These are phyloP conservation scores for Caenorhabditis sinica DNA, from an alignment of 2,888 invertebrate species.

Conservation along the genomic window DNA sequence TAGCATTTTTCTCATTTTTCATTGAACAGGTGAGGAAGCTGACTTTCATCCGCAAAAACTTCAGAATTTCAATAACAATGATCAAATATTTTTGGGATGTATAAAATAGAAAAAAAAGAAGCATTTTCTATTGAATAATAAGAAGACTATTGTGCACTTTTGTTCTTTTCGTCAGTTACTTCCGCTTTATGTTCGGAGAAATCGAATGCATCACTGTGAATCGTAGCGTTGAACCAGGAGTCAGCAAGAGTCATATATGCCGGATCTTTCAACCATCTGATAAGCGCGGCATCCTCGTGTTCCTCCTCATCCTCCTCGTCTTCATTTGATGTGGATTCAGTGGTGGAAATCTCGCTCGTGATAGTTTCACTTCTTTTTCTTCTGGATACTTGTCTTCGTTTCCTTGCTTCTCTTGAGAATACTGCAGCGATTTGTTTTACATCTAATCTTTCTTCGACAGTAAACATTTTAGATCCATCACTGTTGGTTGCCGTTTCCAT, in stretches of 20 bases:
- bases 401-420: slow-evolving; percentile 4
- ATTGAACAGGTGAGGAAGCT: too few relatives aligned
- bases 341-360: not conserved
- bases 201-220: not conserved
- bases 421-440: not conserved
- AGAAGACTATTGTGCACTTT: too few relatives aligned
- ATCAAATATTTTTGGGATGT: too few relatives aligned
- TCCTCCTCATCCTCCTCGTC: slow-evolving; percentile 1
- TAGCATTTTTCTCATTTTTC: too few relatives aligned
- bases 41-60: too few relatives aligned
- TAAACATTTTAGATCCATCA: not conserved
- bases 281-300: not conserved
- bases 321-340: too few relatives aligned
- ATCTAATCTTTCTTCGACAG: not conserved
- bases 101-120: too few relatives aligned
- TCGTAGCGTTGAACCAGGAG: not conserved
- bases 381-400: not conserved
- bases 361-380: not conserved
- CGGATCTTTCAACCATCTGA: not conserved
- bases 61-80: too few relatives aligned
- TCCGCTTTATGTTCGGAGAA: too few relatives aligned
- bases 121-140: too few relatives aligned
- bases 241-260: not conserved
- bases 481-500: not conserved
- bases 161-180: too few relatives aligned